Percentiles rank a stretch among this genome's conserved stretches.
Evolutionary conservation across 2,113 vertebrate species (phyloP).

Genomic region (Bambusicola thoracicus): DNA sequence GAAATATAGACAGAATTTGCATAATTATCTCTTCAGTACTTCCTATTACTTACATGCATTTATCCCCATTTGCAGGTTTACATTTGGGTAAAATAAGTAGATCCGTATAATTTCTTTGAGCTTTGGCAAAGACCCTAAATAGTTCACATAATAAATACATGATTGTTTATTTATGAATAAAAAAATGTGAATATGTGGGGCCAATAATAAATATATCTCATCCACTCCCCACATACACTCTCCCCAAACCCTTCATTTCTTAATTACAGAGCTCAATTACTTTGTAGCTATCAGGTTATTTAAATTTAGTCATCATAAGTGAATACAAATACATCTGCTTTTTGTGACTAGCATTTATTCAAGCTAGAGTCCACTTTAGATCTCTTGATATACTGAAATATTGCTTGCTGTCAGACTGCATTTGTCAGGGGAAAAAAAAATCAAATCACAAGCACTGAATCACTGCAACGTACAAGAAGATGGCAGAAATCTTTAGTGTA

Average conservation of each 20-base stretch:
- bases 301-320: background rate
- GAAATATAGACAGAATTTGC: background rate
- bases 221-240: too few relatives aligned
- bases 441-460: background rate
- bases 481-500: background rate
- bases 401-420: background rate
- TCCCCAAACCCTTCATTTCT: background rate
- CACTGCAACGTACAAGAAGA: background rate
- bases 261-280: background rate
- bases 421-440: background rate
- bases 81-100: background rate
- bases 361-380: constrained; percentile 4
- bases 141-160: background rate
- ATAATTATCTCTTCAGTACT: background rate
- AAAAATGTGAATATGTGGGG: background rate
- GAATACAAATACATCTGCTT: background rate
- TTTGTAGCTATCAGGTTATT: background rate
- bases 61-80: background rate
- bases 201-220: background rate
- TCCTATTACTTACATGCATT: background rate
- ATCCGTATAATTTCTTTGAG: background rate
- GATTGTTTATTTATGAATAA: background rate
- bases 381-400: background rate
- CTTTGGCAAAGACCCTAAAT: background rate
- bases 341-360: background rate